Conservation (phyloP, 2,888 invertebrate species). For the Protophormia terraenovae region DNA sequence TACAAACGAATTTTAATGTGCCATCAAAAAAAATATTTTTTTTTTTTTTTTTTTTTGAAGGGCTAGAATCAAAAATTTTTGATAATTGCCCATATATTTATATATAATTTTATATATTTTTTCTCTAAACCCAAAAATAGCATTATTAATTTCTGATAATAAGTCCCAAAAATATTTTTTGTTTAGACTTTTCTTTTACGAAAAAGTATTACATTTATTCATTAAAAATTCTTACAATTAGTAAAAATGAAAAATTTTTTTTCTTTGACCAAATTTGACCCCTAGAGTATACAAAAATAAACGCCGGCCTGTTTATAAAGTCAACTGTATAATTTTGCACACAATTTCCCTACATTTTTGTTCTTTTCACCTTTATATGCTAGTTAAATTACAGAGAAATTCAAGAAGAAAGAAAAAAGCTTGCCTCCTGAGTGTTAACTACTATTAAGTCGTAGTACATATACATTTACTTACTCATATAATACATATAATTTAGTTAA, state of each 20-base stretch:
- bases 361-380: constrained; percentile 11
- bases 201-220: no score
- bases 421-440: neutral
- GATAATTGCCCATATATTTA: no score
- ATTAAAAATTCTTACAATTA: no score
- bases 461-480: neutral
- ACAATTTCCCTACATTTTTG: neutral
- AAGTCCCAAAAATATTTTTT: no score
- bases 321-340: constrained; percentile 7
- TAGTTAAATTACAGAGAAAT: constrained; percentile 20
- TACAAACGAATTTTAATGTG: no score
- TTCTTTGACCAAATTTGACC: neutral
- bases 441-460: neutral
- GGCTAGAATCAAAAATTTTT: no score
- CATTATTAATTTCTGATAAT: no score
- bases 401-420: neutral
- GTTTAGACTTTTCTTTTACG: no score
- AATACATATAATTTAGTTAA: constrained; percentile 56
- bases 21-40: no score
- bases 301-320: neutral
- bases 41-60: no score
- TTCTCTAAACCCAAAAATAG: no score
- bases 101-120: no score
- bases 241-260: neutral
- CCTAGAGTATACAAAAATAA: neutral